A percentile compares a stretch with the other conserved stretches of the same genome.
phyloP scores from a whole-genome alignment of 2,888 invertebrate species.

The Lycophotia porphyrea region DNA sequence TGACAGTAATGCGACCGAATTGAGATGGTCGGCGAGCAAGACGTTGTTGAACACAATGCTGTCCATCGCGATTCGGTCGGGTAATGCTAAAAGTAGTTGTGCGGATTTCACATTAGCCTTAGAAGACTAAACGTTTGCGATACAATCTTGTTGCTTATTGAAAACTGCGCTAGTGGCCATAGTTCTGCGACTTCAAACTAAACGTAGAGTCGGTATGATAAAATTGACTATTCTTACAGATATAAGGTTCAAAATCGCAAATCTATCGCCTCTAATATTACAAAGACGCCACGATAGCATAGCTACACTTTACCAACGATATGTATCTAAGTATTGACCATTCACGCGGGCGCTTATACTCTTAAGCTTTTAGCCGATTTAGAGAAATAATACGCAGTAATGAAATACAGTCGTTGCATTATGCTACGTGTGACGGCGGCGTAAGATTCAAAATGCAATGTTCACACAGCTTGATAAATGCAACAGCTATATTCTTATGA shows the following conservation, averaged over 20 bases:
- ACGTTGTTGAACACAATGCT: slow-evolving; percentile 27
- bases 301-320: slow-evolving; percentile 76
- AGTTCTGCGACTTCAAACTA: slow-evolving; percentile 50
- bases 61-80: slow-evolving; percentile 72
- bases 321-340: slow-evolving; percentile 79
- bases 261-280: slow-evolving; percentile 50
- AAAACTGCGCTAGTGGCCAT: slow-evolving; percentile 53
- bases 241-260: slow-evolving; percentile 39
- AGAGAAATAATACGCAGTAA: slow-evolving; percentile 46
- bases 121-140: slow-evolving; percentile 63
- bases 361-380: slow-evolving; percentile 60
- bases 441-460: slow-evolving; percentile 37
- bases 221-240: slow-evolving; percentile 15
- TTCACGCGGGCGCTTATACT: slow-evolving; percentile 67
- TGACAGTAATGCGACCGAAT: slow-evolving; percentile 71
- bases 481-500: slow-evolving; percentile 28
- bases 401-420: slow-evolving; percentile 43
- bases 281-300: slow-evolving; percentile 65
- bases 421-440: slow-evolving; percentile 8
- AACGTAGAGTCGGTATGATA: slow-evolving; percentile 15
- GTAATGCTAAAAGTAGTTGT: slow-evolving; percentile 81
- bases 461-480: slow-evolving; percentile 24
- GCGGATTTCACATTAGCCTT: slow-evolving; percentile 80
- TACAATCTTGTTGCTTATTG: slow-evolving; percentile 59
- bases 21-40: slow-evolving; percentile 58